Base-by-base conservation (phyloP, 1,140 invertebrate genomes). In the Drosophila kepulauana region DNA sequence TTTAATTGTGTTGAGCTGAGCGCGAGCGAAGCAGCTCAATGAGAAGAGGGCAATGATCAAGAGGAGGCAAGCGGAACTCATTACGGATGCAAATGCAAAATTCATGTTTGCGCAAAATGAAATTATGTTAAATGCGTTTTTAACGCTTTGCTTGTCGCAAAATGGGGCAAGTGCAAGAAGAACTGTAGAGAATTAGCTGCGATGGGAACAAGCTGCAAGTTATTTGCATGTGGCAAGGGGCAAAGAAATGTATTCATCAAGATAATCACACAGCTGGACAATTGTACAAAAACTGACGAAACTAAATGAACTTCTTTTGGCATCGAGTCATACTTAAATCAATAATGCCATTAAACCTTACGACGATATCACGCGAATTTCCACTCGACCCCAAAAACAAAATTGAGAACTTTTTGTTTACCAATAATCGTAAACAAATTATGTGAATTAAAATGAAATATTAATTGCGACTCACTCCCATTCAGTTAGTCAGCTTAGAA, bases 361-460 rank as follows among this genome's bases (percentile, higher is more conserved):
- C 3, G 54, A 67, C 57, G 58, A 61, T 57, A 62, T 61, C 84
- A 88, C 84, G 85, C 84, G 68, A 88, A 78, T 81, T 81, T 88
- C 74, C 56, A 84, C 75, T 88, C 72, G 70, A 62, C 56, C 56
- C 65, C 75, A 45, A 59, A 51, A 54, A 81, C 56, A 68, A 56
- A 33, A 62, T 11, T 11, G 45, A 46, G 16, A 52, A 63, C 43
- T 25, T 65, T 64, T 67, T 87, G 67, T 87, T 87, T 81, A 82
- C 84, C 82, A 78, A 79, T 82, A 79, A 71, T 72, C 82, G 70
- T 86, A 88, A 88, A 84, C 78, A 81, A 88, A 84, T 88, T 84
- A 89, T 72, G 75, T 70, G 82, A 75, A 88, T 88, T 89, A 80
- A 84, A 84, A 72, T 80, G 84, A 81, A 78, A 78, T 84, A 87